Percentiles rank a stretch among this genome's conserved stretches.
Conservation (phyloP, 2,113 vertebrate genomes). For the Columbina picui region DNA sequence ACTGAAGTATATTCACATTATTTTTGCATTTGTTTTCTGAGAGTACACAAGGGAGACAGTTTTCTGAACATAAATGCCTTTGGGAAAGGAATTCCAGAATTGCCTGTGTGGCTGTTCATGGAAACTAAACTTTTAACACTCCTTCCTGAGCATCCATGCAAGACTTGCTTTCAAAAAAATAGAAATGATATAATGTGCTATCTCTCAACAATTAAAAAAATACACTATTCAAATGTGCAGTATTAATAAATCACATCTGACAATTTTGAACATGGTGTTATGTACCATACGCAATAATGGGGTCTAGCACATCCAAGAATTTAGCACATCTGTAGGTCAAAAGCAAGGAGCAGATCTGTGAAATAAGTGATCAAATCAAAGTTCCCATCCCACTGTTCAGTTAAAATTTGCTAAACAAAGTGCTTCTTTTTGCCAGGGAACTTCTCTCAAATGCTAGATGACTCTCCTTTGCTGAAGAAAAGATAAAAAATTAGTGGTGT, state of each 20-base stretch:
- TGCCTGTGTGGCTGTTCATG: not conserved
- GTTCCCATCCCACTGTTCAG: not conserved
- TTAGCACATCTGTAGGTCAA: not conserved
- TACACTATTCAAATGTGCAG: accelerated
- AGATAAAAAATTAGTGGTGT: not conserved
- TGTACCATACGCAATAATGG: not conserved
- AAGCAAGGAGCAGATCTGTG: not conserved
- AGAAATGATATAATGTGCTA: not conserved
- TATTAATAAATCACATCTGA: not conserved
- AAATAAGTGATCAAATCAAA: not conserved
- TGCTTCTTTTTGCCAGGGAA: not conserved
- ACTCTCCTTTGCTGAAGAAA: not conserved
- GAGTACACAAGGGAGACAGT: not conserved
- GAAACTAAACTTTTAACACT: not conserved
- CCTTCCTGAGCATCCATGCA: not conserved
- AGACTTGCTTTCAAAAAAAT: not conserved
- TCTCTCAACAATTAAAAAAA: not conserved
- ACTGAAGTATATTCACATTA: not conserved
- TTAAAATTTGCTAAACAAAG: not conserved
- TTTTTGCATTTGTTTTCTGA: not conserved
- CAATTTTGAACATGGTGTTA: not conserved
- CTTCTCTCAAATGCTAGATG: not conserved
- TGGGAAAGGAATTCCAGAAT: not conserved
- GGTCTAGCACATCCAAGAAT: not conserved
- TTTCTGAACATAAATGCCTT: not conserved